A percentile compares a stretch with the other conserved stretches of the same genome.
Evolutionary conservation across 2,888 invertebrate species (phyloP).

Genomic region (Polydrusus tereticollis): DNA sequence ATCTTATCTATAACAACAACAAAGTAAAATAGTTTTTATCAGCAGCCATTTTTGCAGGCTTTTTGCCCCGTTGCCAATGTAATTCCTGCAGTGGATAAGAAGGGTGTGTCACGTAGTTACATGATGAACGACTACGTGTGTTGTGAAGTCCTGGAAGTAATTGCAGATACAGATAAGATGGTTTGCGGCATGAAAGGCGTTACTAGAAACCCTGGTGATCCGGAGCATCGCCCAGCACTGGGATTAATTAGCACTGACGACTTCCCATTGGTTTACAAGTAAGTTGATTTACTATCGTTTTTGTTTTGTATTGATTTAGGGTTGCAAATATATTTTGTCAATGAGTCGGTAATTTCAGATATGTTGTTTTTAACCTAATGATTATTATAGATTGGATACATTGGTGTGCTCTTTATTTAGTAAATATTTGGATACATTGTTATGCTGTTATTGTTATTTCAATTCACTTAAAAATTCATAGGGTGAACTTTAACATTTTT

Average conservation of each 20-base stretch:
- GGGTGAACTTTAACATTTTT: too few species aligned
- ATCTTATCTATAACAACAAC: too few species aligned
- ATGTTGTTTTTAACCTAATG: not conserved
- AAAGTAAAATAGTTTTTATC: too few species aligned
- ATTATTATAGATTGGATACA: not conserved
- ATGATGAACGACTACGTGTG: constrained; percentile 87
- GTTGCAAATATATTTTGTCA: constrained; percentile 23
- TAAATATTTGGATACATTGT: too few species aligned
- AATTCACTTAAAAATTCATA: too few species aligned
- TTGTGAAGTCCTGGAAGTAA: constrained; percentile 90
- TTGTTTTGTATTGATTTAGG: not conserved
- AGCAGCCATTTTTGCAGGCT: constrained; percentile 67
- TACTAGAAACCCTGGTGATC: constrained; percentile 77
- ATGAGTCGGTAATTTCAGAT: not conserved
- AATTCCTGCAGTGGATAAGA: constrained; percentile 85
- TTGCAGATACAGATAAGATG: constrained; percentile 89
- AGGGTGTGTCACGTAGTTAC: constrained; percentile 81
- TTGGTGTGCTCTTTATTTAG: not conserved
- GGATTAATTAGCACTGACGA: constrained; percentile 87
- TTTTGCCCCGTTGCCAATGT: constrained; percentile 79
- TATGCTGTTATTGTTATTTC: too few species aligned
- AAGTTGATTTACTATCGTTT: constrained; percentile 66
- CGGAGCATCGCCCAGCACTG: constrained; percentile 79
- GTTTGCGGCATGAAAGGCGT: constrained; percentile 88
- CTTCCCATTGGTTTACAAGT: constrained; percentile 88